Base-by-base conservation (phyloP, 2,888 invertebrate genomes). In the Yponomeuta evonymella region DNA sequence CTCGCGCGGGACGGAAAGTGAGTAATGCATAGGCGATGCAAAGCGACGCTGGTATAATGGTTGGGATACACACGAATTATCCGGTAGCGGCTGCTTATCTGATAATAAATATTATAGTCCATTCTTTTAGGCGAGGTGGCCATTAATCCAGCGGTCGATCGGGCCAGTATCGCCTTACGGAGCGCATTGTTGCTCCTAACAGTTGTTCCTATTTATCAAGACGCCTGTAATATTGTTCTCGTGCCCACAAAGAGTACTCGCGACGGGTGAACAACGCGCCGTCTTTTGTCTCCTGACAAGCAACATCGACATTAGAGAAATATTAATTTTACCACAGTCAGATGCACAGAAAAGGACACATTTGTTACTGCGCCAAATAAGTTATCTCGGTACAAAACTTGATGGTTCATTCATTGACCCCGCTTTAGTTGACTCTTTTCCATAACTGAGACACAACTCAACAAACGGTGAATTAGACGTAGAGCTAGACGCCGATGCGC, bases 41-140 rank as follows among this genome's bases (percentile, higher is more conserved):
- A 80, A 77, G 81, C 80, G 82, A 79, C 12, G 79, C 79, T 77
- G 77, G 86, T 87, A 88, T 86, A 89, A 89, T 89, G 86, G 87
- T 79, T 78, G 51, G 79, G 85, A 82, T 88, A 89, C 90, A 89
- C 84, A 88, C 87, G 89, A 88, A 90, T 90, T 88, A 86, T 86
- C 88, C 91, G 81, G 92, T 92, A 92, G 92, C 91, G 81, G 79
- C 73, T 82, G 83, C 85, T 88, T 90, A 92, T 92, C 92, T 87
- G 90, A 92, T 92, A 90, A 91, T 90, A 91, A 91, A 92, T 91
- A 91, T 91, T 90, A 87, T 87, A 83, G 87, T 84, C 89, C 89
- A 90, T 92, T 92, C 91, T 92, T 92, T 92, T 91, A 89, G 89
- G 87, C 86, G 88, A 86, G 88, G 83, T 85, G 83, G 89, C 89